Percentiles rank a stretch among this genome's conserved stretches.
phyloP scores from a whole-genome alignment of 2,888 invertebrate species.

The Bruchidius siliquastri region DNA sequence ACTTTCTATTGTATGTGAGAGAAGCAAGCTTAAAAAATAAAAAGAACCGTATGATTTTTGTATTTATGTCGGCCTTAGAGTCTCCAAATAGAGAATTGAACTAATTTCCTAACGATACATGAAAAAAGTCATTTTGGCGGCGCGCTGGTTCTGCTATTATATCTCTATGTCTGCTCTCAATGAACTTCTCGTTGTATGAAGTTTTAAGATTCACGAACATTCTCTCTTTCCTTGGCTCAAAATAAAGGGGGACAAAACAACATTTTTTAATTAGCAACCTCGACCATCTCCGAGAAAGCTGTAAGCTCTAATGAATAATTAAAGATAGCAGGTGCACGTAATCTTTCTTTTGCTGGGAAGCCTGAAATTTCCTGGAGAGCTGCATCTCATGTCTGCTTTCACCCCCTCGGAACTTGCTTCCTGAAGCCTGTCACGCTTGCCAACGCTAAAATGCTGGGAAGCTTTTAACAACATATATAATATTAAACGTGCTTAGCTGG shows the following conservation, averaged over 20 bases:
- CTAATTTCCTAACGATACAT: too few relatives aligned
- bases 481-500: too few relatives aligned
- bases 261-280: not conserved
- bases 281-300: not conserved
- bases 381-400: not conserved
- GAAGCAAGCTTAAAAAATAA: too few relatives aligned
- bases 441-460: not conserved
- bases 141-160: not conserved
- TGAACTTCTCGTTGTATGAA: not conserved
- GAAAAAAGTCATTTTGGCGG: too few relatives aligned
- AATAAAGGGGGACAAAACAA: not conserved
- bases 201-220: not conserved
- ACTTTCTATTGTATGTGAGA: too few relatives aligned
- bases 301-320: not conserved
- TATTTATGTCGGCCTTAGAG: too few relatives aligned
- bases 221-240: not conserved
- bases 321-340: not conserved
- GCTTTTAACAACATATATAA: not conserved
- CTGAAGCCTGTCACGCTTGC: not conserved
- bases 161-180: not conserved
- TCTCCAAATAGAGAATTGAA: too few relatives aligned
- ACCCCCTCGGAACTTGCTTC: not conserved
- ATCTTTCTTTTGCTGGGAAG: not conserved
- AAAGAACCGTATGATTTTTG: too few relatives aligned
- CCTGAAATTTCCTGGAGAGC: not conserved